Evolutionary conservation across 1,140 invertebrate species (phyloP), one percentile per base, ranked within the genome.

Genomic region (Trichoplusia ni): DNA sequence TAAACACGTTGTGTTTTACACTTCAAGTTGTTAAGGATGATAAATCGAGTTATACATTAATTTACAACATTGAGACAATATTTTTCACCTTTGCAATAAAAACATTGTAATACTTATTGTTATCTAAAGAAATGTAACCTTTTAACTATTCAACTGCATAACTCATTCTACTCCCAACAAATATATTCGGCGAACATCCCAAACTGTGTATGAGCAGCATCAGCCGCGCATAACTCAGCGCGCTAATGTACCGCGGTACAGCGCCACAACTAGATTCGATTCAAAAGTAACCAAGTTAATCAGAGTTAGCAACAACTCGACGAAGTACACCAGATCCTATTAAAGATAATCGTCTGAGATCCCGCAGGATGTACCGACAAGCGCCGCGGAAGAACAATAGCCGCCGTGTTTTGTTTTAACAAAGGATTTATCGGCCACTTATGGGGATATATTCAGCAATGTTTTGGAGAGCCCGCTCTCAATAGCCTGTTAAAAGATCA

Each of bases 321-420:
- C n/a, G 25, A 44, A 44, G 54, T 33, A 58, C 53, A 44, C 14
- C 38, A 4, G 54, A 59, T 59, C 40, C 54, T 44, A 59, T 59
- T 59, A 44, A 59, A 59, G 54, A 59, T 59, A 59, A 59, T 59
- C 54, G 54, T 31, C 54, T 40, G 9, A 44, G 54, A 59, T 44
- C 16, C 37, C 19, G 4, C 13, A 11, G 54, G 38, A 44, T 44
- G 27, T 25, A 18, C 18, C 40, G 18, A 13, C 14, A 29, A 21
- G 11, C 23, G 2, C 9, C 27, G 37, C 37, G 54, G 35, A 27
- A 4, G 38, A 59, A 59, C 54, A 59, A 59, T 44, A 11, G 40
- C 14, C 8, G 14, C 40, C 37, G 25, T 59, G 54, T 44, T 59
- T 59, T 44, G 54, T 59, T 42, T 59, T 59, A 59, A 59, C 54